Conservation (phyloP, 2,888 invertebrate species). For the Drosophila neutralis region DNA sequence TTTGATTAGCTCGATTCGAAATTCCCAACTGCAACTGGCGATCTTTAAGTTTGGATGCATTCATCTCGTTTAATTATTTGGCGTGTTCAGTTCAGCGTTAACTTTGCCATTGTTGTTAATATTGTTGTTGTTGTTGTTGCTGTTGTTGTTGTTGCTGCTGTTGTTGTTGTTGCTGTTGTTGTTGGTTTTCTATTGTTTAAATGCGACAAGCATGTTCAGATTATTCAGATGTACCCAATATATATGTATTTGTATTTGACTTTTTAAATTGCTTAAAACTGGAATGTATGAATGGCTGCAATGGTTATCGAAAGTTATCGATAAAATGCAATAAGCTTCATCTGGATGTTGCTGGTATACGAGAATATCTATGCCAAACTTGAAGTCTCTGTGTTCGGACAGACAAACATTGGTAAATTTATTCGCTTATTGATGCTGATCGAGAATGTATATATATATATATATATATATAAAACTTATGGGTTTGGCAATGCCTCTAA, state of each 20-base stretch:
- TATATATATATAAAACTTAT: not conserved
- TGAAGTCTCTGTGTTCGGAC: not conserved
- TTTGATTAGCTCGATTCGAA: not conserved
- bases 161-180: not conserved
- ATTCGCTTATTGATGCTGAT: not conserved
- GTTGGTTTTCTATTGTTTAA: slow-evolving; percentile 21
- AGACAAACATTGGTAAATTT: not conserved
- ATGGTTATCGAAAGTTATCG: not conserved
- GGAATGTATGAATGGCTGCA: not conserved
- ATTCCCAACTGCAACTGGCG: not conserved
- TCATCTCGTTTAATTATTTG: not conserved
- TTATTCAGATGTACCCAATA: not conserved
- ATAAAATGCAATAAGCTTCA: not conserved
- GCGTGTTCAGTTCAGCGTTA: slow-evolving; percentile 6
- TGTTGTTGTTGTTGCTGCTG: not conserved
- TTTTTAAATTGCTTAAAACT: not conserved
- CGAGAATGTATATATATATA: not conserved
- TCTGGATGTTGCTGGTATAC: not conserved
- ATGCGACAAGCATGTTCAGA: slow-evolving; percentile 8
- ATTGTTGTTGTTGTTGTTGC: not conserved
- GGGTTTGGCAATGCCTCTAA: not conserved
- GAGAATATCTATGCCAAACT: not conserved
- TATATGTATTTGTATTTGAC: not conserved
- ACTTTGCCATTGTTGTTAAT: slow-evolving; percentile 9
- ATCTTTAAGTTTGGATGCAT: not conserved